These are phyloP conservation scores for Meiosimyza decipiens DNA, from an alignment of 2,888 invertebrate genomes.

Conservation along the genomic window DNA sequence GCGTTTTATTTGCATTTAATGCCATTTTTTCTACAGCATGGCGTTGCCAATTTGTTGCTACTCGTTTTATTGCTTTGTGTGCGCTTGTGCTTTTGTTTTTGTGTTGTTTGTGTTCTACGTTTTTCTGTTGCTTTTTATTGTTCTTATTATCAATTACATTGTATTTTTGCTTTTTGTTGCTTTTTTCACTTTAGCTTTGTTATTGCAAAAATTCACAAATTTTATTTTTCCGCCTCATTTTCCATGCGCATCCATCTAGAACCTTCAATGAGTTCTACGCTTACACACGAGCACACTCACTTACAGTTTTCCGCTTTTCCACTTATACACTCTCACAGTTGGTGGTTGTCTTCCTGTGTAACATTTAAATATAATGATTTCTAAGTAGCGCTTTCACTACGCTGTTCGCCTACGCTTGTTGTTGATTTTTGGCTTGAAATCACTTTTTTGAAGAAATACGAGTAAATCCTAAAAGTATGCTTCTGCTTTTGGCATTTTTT, in stretches of 20 bases:
- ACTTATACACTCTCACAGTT: conserved; percentile 7
- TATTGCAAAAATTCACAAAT: background rate
- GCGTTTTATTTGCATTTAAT: conserved; percentile 23
- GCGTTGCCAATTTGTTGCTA: conserved; percentile 20
- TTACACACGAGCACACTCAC: background rate
- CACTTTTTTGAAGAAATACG: background rate
- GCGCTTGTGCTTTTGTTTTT: background rate
- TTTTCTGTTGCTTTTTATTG: conserved; percentile 11
- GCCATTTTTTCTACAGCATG: conserved; percentile 5
- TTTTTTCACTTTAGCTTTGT: background rate
- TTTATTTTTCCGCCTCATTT: conserved; percentile 31
- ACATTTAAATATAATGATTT: background rate
- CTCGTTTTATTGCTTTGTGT: conserved; percentile 11
- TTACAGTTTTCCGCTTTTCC: background rate
- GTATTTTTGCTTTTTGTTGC: background rate
- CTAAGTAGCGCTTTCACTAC: background rate
- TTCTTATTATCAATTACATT: conserved; percentile 31
- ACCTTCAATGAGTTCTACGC: conserved; percentile 12
- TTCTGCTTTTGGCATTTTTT: background rate
- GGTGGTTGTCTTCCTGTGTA: background rate
- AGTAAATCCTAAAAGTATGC: conserved; percentile 10
- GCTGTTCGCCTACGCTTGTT: background rate
- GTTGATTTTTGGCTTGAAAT: conserved; percentile 13
- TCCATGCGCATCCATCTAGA: conserved; percentile 22
- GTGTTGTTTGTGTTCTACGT: background rate